These are phyloP conservation scores for Geopemphigus sp. DNA, from an alignment of 1,140 invertebrate genomes.

Conservation along the genomic window DNA sequence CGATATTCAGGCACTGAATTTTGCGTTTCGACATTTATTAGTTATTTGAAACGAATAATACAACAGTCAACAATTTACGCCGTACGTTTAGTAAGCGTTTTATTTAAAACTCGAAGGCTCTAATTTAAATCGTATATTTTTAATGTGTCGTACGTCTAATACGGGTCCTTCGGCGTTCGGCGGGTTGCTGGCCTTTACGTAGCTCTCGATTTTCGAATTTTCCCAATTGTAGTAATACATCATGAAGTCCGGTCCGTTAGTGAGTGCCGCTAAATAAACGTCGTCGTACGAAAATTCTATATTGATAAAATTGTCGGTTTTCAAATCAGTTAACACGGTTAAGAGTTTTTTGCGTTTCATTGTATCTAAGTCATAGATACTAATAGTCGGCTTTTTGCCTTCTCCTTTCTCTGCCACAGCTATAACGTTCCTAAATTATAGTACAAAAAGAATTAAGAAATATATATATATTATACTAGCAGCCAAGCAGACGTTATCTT, in stretches of 20 bases:
- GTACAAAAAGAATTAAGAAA: background rate
- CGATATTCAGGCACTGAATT: too few relatives aligned
- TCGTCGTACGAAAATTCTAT: slow-evolving; percentile 76
- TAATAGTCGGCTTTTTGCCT: slow-evolving; percentile 61
- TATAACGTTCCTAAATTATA: slow-evolving; percentile 59
- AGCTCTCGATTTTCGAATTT: slow-evolving; percentile 76
- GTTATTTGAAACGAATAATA: too few relatives aligned
- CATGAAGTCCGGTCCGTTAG: slow-evolving; percentile 75
- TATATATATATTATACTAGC: too few relatives aligned
- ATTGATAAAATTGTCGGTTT: slow-evolving; percentile 64
- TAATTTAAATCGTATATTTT: background rate
- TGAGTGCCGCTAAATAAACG: slow-evolving; percentile 73
- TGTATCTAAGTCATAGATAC: slow-evolving; percentile 65
- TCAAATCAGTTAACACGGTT: slow-evolving; percentile 60
- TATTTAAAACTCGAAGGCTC: background rate
- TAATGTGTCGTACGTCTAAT: slow-evolving; percentile 54
- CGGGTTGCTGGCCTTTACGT: slow-evolving; percentile 66
- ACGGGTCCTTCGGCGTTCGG: slow-evolving; percentile 60
- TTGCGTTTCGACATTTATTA: too few relatives aligned
- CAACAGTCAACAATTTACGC: too few relatives aligned
- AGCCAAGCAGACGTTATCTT: too few relatives aligned
- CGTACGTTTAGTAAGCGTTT: background rate
- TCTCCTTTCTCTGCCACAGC: slow-evolving; percentile 58
- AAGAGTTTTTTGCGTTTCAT: slow-evolving; percentile 64
- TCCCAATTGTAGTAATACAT: slow-evolving; percentile 82